Evolutionary conservation across 2,797 vertebrate species (phyloP).

Genomic region (Acipenser transmontanus): DNA sequence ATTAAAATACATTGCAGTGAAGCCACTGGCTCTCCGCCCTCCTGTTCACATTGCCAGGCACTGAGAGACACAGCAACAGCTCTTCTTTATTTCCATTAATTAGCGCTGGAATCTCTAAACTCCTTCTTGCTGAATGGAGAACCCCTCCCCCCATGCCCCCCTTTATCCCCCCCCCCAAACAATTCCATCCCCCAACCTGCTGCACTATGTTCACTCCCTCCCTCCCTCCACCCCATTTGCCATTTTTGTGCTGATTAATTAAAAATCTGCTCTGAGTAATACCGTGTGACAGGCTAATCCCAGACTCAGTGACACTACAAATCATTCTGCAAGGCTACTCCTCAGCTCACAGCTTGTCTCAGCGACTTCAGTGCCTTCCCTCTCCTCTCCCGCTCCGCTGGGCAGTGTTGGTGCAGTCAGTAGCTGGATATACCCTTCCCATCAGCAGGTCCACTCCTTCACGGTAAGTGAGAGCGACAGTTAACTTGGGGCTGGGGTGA

Average conservation of each 20-base stretch:
- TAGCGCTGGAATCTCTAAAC: slow-evolving; percentile 32
- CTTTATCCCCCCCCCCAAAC: slow-evolving; percentile 15
- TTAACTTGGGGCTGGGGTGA: not conserved
- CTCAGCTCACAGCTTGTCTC: slow-evolving; percentile 37
- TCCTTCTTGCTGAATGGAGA: slow-evolving; percentile 28
- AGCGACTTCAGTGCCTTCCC: slow-evolving; percentile 37
- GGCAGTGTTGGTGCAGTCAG: not conserved
- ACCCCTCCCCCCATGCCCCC: slow-evolving; percentile 38
- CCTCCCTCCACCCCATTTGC: slow-evolving; percentile 25
- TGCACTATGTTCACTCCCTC: slow-evolving; percentile 33
- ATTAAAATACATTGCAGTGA: not conserved
- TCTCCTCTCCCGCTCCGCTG: slow-evolving; percentile 22
- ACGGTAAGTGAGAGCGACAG: slow-evolving; percentile 48
- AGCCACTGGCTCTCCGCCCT: not conserved
- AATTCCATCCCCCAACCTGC: slow-evolving; percentile 17
- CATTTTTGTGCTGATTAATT: slow-evolving; percentile 63
- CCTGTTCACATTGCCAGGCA: slow-evolving; percentile 33
- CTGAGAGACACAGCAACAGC: slow-evolving; percentile 33
- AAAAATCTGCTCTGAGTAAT: slow-evolving; percentile 64
- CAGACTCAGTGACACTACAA: slow-evolving; percentile 62
- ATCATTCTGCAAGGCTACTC: slow-evolving; percentile 43
- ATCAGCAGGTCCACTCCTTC: slow-evolving; percentile 9
- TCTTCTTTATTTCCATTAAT: slow-evolving; percentile 34
- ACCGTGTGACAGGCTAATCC: slow-evolving; percentile 84
- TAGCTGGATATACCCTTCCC: not conserved